Conservation (phyloP, 2,888 invertebrate genomes). For the Herminia tarsipennalis region DNA sequence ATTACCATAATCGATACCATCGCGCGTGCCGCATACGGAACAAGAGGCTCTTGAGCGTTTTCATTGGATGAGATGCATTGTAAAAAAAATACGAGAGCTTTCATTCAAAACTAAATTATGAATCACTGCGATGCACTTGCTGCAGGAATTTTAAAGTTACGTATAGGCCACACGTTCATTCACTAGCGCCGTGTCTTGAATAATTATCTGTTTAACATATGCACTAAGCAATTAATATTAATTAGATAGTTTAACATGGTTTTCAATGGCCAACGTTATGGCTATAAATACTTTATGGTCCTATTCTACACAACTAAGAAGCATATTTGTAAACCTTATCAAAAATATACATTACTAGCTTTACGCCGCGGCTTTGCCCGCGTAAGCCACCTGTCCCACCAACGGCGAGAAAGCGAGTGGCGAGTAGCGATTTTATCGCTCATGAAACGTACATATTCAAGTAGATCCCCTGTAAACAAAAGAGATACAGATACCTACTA, state of each 20-base stretch:
- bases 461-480: no score
- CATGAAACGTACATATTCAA: no score
- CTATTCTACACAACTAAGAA: no score
- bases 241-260: constrained; percentile 9
- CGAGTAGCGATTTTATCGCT: no score
- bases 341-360: no score
- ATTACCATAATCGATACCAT: constrained; percentile 84
- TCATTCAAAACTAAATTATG: constrained; percentile 34
- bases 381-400: no score
- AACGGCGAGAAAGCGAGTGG: no score
- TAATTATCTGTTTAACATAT: constrained; percentile 10
- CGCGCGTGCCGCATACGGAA: constrained; percentile 81
- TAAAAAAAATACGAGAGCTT: constrained; percentile 44
- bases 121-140: constrained; percentile 14
- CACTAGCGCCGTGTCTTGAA: constrained; percentile 13
- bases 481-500: no score
- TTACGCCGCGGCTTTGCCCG: no score
- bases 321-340: no score
- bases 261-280: constrained; percentile 3
- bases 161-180: constrained; percentile 9
- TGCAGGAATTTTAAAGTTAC: constrained; percentile 8
- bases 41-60: constrained; percentile 61
- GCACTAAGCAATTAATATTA: constrained; percentile 13
- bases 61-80: constrained; percentile 70
- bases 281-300: constrained; percentile 3